phyloP scores from a whole-genome alignment of 2,113 vertebrate genomes.

The Vidua chalybeata region DNA sequence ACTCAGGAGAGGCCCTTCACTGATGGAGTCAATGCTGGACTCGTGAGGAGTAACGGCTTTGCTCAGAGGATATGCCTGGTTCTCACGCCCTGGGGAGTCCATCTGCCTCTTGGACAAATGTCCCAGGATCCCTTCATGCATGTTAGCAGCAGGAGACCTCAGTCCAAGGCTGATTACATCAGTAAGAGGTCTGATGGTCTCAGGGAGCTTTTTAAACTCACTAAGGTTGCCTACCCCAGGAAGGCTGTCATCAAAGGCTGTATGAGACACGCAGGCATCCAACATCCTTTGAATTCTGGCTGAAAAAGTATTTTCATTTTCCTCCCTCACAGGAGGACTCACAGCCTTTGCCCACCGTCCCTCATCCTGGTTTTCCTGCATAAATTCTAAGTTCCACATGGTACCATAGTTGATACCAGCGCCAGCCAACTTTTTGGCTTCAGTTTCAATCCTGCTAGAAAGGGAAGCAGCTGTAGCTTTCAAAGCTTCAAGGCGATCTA shows the following conservation, averaged over 20 bases:
- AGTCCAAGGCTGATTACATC: constrained; percentile 61
- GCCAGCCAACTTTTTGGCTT: constrained; percentile 88
- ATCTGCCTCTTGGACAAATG: constrained; percentile 59
- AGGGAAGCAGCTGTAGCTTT: constrained; percentile 94
- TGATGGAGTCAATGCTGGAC: constrained; percentile 88
- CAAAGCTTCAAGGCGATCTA: constrained; percentile 87
- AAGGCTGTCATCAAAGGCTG: constrained; percentile 78
- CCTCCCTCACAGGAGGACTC: constrained; percentile 82
- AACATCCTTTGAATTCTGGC: constrained; percentile 81
- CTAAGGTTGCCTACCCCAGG: constrained; percentile 84
- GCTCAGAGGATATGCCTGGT: constrained; percentile 15
- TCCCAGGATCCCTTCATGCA: constrained; percentile 60
- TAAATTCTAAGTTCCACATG: constrained; percentile 65
- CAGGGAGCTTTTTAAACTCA: constrained; percentile 77
- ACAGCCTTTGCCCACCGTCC: constrained; percentile 70
- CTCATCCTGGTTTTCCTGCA: constrained; percentile 59
- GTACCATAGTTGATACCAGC: constrained; percentile 79
- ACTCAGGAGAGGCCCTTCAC: constrained; percentile 88
- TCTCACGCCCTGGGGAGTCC: constrained; percentile 37
- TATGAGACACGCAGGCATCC: constrained; percentile 74
- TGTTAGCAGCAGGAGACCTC: constrained; percentile 51
- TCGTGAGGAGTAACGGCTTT: constrained; percentile 53
- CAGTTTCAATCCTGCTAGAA: constrained; percentile 89
- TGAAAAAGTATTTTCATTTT: constrained; percentile 73
- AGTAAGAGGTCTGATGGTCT: constrained; percentile 68